A percentile compares a stretch with the other conserved stretches of the same genome.
Evolutionary conservation across 1,140 invertebrate species (phyloP).

Genomic region (Pachyrhynchus sulphureomaculatus): DNA sequence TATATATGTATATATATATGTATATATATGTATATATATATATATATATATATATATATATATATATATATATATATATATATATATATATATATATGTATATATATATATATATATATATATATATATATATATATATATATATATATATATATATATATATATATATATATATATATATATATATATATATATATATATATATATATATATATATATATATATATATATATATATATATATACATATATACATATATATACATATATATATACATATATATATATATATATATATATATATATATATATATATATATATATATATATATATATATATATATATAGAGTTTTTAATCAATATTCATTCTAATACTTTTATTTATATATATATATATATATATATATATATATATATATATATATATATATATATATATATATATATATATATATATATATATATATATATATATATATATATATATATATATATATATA

Average conservation of each 20-base stretch:
- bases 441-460: too few species aligned
- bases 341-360: too few species aligned
- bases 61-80: background rate
- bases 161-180: constrained; percentile 1
- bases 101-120: too few species aligned
- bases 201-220: background rate
- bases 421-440: too few species aligned
- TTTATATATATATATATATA: too few species aligned
- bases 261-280: background rate
- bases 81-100: background rate
- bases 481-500: too few species aligned
- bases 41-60: background rate
- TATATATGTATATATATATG: constrained; percentile 13
- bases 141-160: background rate
- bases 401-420: too few species aligned
- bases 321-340: too few species aligned
- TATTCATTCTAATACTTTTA: too few species aligned
- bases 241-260: background rate
- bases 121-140: too few species aligned
- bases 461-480: too few species aligned
- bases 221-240: constrained; percentile 13
- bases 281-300: background rate
- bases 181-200: background rate
- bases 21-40: background rate
- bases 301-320: background rate